Conservation (phyloP, 2,888 invertebrate genomes). For the Acleris literana region DNA sequence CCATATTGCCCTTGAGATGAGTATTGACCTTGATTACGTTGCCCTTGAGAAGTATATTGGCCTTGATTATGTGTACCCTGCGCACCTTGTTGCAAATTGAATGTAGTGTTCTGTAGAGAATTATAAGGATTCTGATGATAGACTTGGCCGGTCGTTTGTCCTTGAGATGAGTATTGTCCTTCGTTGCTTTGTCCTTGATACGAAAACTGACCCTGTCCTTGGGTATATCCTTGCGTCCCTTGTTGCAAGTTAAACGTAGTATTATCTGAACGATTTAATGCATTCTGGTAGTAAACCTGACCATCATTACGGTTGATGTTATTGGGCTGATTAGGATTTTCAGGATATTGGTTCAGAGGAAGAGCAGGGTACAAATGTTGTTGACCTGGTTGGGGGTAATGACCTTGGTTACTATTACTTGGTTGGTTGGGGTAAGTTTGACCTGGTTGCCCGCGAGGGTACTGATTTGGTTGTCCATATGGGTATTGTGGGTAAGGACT, state of each 20-base stretch:
- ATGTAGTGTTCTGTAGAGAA: conserved; percentile 23
- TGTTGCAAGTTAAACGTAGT: conserved; percentile 26
- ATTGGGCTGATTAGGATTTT: conserved; percentile 13
- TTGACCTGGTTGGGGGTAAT: conserved; percentile 36
- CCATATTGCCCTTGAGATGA: conserved; percentile 4
- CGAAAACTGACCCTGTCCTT: background rate
- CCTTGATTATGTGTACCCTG: background rate
- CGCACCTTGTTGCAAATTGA: conserved; percentile 25
- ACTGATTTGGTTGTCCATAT: conserved; percentile 26
- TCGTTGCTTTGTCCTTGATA: too few relatives aligned
- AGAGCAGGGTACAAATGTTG: conserved; percentile 35
- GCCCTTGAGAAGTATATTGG: conserved; percentile 12
- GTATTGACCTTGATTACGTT: conserved; percentile 4
- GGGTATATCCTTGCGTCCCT: conserved; percentile 10
- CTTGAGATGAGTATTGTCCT: too few relatives aligned
- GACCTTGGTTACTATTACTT: conserved; percentile 34
- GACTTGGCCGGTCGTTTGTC: conserved; percentile 33
- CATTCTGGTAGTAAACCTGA: conserved; percentile 35
- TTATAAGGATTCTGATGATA: conserved; percentile 22
- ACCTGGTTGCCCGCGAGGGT: conserved; percentile 19
- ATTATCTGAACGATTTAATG: conserved; percentile 23
- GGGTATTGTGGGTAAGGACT: conserved; percentile 14
- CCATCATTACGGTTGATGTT: conserved; percentile 32
- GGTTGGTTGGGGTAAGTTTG: conserved; percentile 26
- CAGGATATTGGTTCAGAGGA: conserved; percentile 35